phyloP scores from a whole-genome alignment of 2,888 invertebrate genomes.

The Drosophila fulvimacula region DNA sequence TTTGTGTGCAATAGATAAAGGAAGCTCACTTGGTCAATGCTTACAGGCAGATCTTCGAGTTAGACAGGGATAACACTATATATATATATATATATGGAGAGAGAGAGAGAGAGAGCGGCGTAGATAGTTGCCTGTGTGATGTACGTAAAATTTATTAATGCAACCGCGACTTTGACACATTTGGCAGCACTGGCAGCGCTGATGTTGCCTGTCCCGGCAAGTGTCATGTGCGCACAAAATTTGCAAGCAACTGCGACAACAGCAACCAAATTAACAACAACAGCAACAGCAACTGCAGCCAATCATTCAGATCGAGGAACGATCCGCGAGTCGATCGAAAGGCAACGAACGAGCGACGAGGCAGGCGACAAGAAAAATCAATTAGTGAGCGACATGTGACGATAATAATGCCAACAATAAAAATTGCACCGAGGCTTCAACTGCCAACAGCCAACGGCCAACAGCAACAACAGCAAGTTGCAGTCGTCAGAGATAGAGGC shows the following conservation, averaged over 20 bases:
- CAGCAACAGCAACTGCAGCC: conserved; percentile 34
- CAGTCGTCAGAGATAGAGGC: conserved; percentile 1
- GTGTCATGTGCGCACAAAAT: conserved; percentile 79
- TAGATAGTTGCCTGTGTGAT: conserved; percentile 32
- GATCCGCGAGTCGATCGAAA: conserved; percentile 52
- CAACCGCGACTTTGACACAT: conserved; percentile 77
- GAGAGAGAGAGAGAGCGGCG: background rate
- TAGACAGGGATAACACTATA: background rate
- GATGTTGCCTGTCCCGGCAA: conserved; percentile 73
- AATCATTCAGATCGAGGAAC: conserved; percentile 72
- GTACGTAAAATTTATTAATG: conserved; percentile 74
- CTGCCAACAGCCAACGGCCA: conserved; percentile 23
- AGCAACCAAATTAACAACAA: conserved; percentile 61
- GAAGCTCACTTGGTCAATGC: background rate
- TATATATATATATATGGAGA: too few species aligned
- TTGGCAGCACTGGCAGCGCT: conserved; percentile 73
- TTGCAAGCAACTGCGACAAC: conserved; percentile 67
- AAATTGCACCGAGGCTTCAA: conserved; percentile 63
- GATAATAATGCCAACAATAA: conserved; percentile 84
- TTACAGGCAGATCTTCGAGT: background rate
- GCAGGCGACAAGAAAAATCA: conserved; percentile 85
- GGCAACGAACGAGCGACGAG: conserved; percentile 61
- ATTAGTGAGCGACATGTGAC: conserved; percentile 85
- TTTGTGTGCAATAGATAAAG: background rate
- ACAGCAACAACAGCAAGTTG: conserved; percentile 13